Evolutionary conservation across 2,888 invertebrate species (phyloP), one percentile per base, ranked within the genome.

Genomic region (Cosmia trapezina): DNA sequence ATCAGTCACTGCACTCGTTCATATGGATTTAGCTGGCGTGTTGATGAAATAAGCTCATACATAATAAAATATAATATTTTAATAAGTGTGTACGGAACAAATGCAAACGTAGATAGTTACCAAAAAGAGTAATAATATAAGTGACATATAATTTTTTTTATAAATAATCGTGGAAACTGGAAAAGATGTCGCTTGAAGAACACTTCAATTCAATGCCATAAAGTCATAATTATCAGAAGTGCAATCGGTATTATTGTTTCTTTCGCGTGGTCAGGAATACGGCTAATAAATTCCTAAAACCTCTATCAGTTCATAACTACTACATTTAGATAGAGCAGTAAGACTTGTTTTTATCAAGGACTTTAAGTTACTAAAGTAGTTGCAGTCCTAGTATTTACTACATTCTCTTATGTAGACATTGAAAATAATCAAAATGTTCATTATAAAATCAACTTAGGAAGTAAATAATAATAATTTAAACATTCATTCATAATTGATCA

Each of bases 1-100:
- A 94, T 94, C 94, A 87, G 94, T 91, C 94, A 94, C 78, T 93
- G 94, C 92, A 93, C 94, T 91, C 89, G 71, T 81, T 69, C 60
- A 72, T 74, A 82, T 75, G 70, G 76, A 83, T 85, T 82, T 79
- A 76, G 56, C 74, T 70, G 37, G 51, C 53, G 57, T 49, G 62
- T 76, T 65, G 60, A 59, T 70, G 53, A 70, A 68, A 69, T 60
- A 43, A 67, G 14, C 28, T 60, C 22, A 14, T 72, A 28, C 28
- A 28, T 28, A 28, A 28, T 28, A 28, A 28, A 57, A 43, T n/a
- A 33, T 14, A 43, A 41, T 70, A n/a, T n/a, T 70, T 41, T 37
- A 56, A 49, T n/a, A 71, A 59, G 19, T 28, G 49, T n/a, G 12
- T n/a, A 9, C 9, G 9, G 49, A 49, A 63, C n/a, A 41, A 56